Percentiles rank a stretch among this genome's conserved stretches.
Evolutionary conservation across 1,140 invertebrate species (phyloP).

Genomic region (Scaptomyza hsui): DNA sequence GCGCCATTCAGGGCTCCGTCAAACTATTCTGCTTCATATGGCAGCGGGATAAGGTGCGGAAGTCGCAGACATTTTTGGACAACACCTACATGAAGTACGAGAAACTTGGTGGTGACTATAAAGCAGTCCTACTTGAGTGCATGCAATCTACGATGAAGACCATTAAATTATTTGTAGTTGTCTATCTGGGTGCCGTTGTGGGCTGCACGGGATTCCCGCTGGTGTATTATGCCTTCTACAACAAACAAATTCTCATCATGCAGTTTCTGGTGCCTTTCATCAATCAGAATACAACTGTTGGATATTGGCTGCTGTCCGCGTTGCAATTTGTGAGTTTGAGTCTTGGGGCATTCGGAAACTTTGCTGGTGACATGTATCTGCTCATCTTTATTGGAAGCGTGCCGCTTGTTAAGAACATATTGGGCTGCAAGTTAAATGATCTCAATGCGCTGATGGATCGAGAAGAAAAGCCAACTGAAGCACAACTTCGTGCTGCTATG

Average conservation of each 20-base stretch:
- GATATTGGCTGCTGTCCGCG: slow-evolving; percentile 1
- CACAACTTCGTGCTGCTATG: slow-evolving; percentile 1
- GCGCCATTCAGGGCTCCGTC: background rate
- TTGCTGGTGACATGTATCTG: slow-evolving; percentile 32
- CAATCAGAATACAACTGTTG: slow-evolving; percentile 3
- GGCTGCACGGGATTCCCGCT: slow-evolving; percentile 6
- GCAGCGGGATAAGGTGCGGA: background rate
- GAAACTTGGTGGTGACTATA: slow-evolving; percentile 1
- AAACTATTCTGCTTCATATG: slow-evolving; percentile 19
- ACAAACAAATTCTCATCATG: slow-evolving; percentile 28
- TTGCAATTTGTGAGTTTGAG: slow-evolving; percentile 1
- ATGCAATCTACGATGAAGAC: background rate
- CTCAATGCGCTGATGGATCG: slow-evolving; percentile 4
- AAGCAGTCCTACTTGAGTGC: background rate
- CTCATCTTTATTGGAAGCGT: slow-evolving; percentile 28
- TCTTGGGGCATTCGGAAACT: slow-evolving; percentile 38
- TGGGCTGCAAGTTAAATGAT: slow-evolving; percentile 25
- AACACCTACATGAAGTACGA: slow-evolving; percentile 20
- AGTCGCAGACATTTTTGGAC: slow-evolving; percentile 7
- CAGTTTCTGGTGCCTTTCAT: slow-evolving; percentile 29
- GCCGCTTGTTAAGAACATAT: slow-evolving; percentile 29
- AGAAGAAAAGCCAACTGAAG: background rate
- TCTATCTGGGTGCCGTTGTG: background rate
- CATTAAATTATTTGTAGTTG: slow-evolving; percentile 5
- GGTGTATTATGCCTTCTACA: slow-evolving; percentile 19